Conservation (phyloP, 2,888 invertebrate genomes). For the Dryomyza anilis region DNA sequence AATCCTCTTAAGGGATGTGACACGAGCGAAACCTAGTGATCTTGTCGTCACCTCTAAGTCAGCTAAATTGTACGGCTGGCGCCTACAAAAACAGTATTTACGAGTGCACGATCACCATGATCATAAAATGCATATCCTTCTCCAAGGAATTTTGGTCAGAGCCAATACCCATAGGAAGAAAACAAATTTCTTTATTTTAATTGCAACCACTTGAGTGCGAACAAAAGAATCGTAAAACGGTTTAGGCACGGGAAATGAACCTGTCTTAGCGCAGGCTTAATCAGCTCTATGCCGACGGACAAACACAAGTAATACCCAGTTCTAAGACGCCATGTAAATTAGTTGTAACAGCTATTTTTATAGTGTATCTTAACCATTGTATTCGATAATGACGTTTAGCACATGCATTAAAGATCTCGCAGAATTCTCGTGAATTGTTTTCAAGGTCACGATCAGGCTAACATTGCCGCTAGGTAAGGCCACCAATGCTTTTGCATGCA, state of each 20-base stretch:
- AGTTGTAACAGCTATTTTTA: not conserved
- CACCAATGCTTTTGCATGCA: not conserved
- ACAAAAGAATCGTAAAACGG: slow-evolving; percentile 35
- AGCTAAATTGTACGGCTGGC: slow-evolving; percentile 25
- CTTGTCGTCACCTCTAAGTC: not conserved
- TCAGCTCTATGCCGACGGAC: too few species aligned
- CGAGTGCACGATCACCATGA: too few species aligned
- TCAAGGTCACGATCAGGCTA: slow-evolving; percentile 46
- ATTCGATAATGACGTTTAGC: slow-evolving; percentile 41
- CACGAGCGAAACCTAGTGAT: too few species aligned
- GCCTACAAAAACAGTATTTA: too few species aligned
- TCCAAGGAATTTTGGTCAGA: too few species aligned
- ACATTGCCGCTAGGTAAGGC: slow-evolving; percentile 10
- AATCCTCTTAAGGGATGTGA: not conserved
- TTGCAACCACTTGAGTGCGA: slow-evolving; percentile 45
- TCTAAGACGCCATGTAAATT: too few species aligned
- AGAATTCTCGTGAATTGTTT: slow-evolving; percentile 44
- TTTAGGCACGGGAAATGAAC: slow-evolving; percentile 1
- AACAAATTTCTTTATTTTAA: slow-evolving; percentile 39
- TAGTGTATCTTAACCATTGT: not conserved
- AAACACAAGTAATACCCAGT: too few species aligned
- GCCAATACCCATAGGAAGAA: too few species aligned
- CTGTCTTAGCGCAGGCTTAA: slow-evolving; percentile 39
- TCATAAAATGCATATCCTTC: too few species aligned
- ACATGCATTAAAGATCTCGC: slow-evolving; percentile 47